phyloP scores from a whole-genome alignment of 2,113 vertebrate species.

The Sula dactylatra region DNA sequence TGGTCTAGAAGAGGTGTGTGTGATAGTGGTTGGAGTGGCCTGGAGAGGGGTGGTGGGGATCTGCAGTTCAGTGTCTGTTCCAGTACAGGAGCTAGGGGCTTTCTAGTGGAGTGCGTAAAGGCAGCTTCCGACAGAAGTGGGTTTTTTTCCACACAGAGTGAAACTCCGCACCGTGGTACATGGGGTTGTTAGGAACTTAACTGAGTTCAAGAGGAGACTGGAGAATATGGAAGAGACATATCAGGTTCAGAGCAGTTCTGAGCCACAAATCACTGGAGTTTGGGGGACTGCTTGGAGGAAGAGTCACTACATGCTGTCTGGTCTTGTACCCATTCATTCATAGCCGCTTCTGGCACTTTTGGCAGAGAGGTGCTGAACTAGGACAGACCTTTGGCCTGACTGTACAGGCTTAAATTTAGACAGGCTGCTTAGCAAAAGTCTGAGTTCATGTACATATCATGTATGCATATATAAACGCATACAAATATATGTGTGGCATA shows the following conservation, averaged over 20 bases:
- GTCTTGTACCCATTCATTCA: fast-evolving
- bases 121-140: not conserved
- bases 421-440: not conserved
- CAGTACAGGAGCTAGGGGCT: not conserved
- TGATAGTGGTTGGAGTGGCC: not conserved
- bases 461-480: not conserved
- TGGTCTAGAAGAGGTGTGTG: not conserved
- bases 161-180: not conserved
- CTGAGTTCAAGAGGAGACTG: not conserved
- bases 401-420: not conserved
- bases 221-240: not conserved
- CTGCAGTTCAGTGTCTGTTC: not conserved
- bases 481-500: not conserved
- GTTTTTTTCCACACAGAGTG: not conserved
- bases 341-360: not conserved
- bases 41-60: not conserved
- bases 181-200: not conserved
- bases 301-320: not conserved
- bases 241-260: not conserved
- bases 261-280: not conserved
- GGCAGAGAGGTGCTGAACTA: not conserved
- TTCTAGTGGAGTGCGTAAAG: not conserved
- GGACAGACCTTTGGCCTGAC: not conserved
- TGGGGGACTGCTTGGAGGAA: not conserved
- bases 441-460: not conserved